Evolutionary conservation across 2,888 invertebrate species (phyloP).

Genomic region (Syrista parreyssii): DNA sequence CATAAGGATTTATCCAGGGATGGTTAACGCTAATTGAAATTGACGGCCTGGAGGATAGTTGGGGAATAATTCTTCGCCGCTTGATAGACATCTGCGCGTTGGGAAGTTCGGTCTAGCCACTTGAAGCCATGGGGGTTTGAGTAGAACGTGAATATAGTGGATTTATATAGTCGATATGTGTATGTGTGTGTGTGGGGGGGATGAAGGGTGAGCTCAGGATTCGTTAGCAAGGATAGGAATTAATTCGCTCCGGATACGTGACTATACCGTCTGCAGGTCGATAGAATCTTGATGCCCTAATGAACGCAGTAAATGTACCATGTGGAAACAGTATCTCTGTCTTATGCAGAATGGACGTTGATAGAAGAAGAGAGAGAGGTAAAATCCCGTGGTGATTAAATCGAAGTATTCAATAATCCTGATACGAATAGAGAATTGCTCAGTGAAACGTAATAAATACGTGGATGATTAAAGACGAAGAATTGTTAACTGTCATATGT

Average conservation of each 20-base stretch:
- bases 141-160: background rate
- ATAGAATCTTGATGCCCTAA: conserved; percentile 45
- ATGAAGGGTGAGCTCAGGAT: conserved; percentile 22
- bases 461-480: background rate
- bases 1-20: background rate
- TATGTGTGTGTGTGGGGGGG: background rate
- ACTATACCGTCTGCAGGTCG: conserved; percentile 41
- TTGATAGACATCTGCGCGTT: conserved; percentile 40
- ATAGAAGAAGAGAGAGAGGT: background rate
- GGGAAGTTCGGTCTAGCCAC: conserved; percentile 39
- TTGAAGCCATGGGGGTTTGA: conserved; percentile 32
- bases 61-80: conserved; percentile 42
- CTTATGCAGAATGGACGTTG: conserved; percentile 4
- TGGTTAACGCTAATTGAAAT: conserved; percentile 36
- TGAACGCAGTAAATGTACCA: conserved; percentile 38
- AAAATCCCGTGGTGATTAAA: background rate
- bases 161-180: background rate
- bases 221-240: conserved; percentile 48
- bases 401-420: background rate
- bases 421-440: background rate
- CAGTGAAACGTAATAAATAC: background rate
- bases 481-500: background rate
- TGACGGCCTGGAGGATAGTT: conserved; percentile 37
- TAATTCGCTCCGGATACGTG: conserved; percentile 46
- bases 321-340: conserved; percentile 25